A percentile compares a stretch with the other conserved stretches of the same genome.
These are phyloP conservation scores for Branchinecta sandiegonensis DNA, from an alignment of 2,888 invertebrate species.

Conservation along the genomic window DNA sequence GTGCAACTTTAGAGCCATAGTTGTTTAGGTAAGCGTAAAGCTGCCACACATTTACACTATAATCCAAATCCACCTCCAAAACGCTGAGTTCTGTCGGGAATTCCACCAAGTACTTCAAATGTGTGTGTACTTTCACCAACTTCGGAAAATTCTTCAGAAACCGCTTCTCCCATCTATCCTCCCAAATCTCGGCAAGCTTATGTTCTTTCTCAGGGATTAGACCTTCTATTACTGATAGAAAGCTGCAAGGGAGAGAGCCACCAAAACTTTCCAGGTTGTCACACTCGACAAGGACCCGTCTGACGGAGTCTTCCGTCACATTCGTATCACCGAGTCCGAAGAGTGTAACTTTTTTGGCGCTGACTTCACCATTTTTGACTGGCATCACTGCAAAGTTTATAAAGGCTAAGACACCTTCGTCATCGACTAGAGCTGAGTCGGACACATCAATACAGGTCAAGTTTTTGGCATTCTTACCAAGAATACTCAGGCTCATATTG, in stretches of 20 bases:
- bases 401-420: constrained; percentile 1
- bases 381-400: constrained; percentile 8
- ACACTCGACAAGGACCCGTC: neutral
- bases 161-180: neutral
- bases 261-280: neutral
- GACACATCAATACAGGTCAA: neutral
- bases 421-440: neutral
- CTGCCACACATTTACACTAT: neutral
- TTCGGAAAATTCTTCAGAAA: neutral
- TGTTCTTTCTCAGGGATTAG: neutral
- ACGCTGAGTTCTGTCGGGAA: neutral
- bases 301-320: constrained; percentile 4
- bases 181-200: neutral
- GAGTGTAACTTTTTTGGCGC: neutral
- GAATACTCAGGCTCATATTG: neutral
- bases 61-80: neutral
- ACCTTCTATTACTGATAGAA: neutral
- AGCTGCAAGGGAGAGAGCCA: neutral
- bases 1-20: neutral
- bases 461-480: constrained; percentile 4
- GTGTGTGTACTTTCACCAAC: neutral
- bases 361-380: neutral
- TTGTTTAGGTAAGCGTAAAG: neutral
- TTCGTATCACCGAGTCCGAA: constrained; percentile 7
- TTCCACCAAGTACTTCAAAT: neutral